These are phyloP conservation scores for Phalangium opilio DNA, from an alignment of 2,888 invertebrate species.

Conservation along the genomic window DNA sequence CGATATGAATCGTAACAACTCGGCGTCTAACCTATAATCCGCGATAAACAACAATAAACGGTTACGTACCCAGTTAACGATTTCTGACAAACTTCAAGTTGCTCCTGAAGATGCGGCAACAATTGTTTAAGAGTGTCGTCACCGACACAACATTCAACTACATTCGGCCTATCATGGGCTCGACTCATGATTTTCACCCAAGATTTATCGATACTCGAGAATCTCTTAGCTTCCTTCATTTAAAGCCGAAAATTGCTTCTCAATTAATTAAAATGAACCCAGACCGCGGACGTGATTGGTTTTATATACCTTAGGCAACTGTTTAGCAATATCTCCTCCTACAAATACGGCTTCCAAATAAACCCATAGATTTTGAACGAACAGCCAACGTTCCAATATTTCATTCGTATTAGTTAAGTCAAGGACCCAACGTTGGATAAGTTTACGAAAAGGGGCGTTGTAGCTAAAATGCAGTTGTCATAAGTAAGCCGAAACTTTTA, in stretches of 20 bases:
- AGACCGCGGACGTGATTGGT: too few species aligned
- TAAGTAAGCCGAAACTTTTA: background rate
- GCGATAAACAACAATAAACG: too few species aligned
- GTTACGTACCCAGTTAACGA: conserved; percentile 60
- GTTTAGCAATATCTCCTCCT: conserved; percentile 96
- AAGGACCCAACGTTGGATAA: conserved; percentile 87
- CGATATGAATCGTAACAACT: too few species aligned
- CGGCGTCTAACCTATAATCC: too few species aligned
- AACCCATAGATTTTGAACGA: conserved; percentile 97
- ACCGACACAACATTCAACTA: conserved; percentile 88
- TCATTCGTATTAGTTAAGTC: conserved; percentile 92
- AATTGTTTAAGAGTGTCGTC: conserved; percentile 83
- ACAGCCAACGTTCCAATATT: conserved; percentile 84
- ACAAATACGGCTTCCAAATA: conserved; percentile 95
- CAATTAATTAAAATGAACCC: too few species aligned
- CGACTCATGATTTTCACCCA: conserved; percentile 98
- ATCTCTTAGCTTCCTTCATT: conserved; percentile 33
- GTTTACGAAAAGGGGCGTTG: conserved; percentile 89
- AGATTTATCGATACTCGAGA: conserved; percentile 92
- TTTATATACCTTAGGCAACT: conserved; percentile 58
- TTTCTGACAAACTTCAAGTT: conserved; percentile 89
- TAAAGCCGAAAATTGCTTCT: background rate
- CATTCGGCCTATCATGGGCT: conserved; percentile 89
- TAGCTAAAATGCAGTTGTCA: conserved; percentile 40
- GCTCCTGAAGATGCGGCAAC: conserved; percentile 85